Evolutionary conservation across 2,888 invertebrate genomes (phyloP).

Genomic region (Oithona nana): DNA sequence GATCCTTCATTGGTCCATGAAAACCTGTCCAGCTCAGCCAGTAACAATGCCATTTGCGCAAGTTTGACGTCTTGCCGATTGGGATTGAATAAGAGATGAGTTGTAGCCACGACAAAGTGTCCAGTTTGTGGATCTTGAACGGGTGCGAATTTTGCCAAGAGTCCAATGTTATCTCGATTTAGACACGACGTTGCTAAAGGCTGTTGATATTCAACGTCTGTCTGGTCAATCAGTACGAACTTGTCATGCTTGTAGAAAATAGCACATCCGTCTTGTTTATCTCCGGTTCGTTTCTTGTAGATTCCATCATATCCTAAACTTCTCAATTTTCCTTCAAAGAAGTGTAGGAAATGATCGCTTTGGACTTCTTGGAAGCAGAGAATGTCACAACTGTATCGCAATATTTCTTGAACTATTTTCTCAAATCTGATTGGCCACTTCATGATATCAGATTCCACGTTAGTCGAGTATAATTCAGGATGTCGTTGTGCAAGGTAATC

Average conservation of each 20-base stretch:
- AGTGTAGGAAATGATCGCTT: constrained; percentile 43
- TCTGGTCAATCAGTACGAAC: not conserved
- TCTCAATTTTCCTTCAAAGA: constrained; percentile 34
- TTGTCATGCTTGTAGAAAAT: constrained; percentile 51
- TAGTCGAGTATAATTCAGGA: constrained; percentile 42
- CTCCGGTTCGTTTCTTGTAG: constrained; percentile 64
- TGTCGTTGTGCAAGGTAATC: constrained; percentile 58
- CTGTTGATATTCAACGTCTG: not conserved
- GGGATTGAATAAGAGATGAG: constrained; percentile 85
- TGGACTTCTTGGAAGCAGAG: constrained; percentile 72
- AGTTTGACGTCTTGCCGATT: constrained; percentile 67
- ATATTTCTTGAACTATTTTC: constrained; percentile 39
- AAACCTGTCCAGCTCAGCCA: constrained; percentile 59
- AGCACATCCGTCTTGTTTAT: constrained; percentile 70
- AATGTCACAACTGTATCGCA: constrained; percentile 40
- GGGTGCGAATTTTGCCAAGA: constrained; percentile 52
- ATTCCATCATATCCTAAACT: constrained; percentile 44
- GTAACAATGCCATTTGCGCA: constrained; percentile 61
- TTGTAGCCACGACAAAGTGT: constrained; percentile 63
- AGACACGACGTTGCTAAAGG: not conserved
- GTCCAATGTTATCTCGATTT: constrained; percentile 58
- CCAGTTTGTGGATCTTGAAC: constrained; percentile 23
- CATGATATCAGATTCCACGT: constrained; percentile 38
- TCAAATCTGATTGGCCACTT: constrained; percentile 47
- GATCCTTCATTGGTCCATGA: constrained; percentile 35